phyloP scores from a whole-genome alignment of 2,113 vertebrate species.

The Periophthalmodon schlosseri region DNA sequence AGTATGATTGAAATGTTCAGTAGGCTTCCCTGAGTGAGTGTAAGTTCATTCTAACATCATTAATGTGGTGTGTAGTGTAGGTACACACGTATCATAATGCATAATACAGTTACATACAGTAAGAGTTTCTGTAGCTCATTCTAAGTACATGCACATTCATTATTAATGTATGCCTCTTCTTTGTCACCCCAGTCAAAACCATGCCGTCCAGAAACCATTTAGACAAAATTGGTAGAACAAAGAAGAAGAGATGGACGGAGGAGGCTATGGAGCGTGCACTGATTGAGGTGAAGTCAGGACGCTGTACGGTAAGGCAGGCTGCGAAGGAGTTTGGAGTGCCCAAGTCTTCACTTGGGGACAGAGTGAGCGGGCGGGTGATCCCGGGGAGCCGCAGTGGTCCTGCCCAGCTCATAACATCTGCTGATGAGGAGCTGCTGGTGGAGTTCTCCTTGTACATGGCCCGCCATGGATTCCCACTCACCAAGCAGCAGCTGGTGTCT shows the following conservation, averaged over 20 bases:
- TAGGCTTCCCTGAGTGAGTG: no score
- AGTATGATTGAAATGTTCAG: no score
- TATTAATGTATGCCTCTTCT: constrained; percentile 14
- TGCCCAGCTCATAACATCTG: constrained; percentile 65
- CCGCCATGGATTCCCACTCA: constrained; percentile 70
- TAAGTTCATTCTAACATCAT: no score
- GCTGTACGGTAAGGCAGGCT: constrained; percentile 67
- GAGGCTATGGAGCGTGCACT: constrained; percentile 67
- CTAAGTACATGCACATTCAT: background rate
- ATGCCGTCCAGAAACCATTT: constrained; percentile 72
- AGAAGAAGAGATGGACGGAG: constrained; percentile 72
- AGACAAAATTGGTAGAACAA: constrained; percentile 66
- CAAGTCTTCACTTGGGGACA: constrained; percentile 69
- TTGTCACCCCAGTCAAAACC: constrained; percentile 37
- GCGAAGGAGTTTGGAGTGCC: constrained; percentile 70
- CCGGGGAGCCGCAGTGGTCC: constrained; percentile 70
- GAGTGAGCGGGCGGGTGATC: constrained; percentile 68
- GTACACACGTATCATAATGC: no score
- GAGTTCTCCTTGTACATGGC: constrained; percentile 70
- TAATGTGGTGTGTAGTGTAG: no score
- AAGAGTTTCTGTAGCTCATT: background rate
- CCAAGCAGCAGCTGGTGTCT: constrained; percentile 71
- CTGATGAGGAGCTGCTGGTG: constrained; percentile 65
- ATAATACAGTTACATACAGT: no score
- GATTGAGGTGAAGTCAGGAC: constrained; percentile 64